Conservation (phyloP, 2,888 invertebrate genomes). For the Orthosia cruda region DNA sequence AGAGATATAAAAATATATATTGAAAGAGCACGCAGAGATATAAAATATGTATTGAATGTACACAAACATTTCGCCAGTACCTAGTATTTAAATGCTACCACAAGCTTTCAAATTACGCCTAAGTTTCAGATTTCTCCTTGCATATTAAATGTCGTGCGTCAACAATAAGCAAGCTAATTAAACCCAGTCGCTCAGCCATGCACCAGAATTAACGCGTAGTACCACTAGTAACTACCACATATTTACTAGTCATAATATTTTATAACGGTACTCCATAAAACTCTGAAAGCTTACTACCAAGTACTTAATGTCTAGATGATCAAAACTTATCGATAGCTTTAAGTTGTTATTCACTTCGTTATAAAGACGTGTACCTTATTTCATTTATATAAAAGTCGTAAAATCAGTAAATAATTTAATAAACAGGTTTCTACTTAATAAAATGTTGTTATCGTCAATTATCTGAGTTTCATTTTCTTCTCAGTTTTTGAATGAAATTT, state of each 20-base stretch:
- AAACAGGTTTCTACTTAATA: background rate
- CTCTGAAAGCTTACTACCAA: constrained; percentile 28
- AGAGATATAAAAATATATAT: no score
- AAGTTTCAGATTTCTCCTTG: constrained; percentile 17
- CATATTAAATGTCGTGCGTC: constrained; percentile 27
- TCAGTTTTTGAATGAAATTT: background rate
- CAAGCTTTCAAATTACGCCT: background rate
- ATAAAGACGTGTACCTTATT: background rate
- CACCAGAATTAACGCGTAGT: constrained; percentile 25
- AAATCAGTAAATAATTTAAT: background rate
- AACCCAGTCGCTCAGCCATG: background rate
- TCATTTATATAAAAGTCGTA: background rate
- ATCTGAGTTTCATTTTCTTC: background rate
- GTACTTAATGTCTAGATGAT: constrained; percentile 21
- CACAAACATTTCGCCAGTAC: no score
- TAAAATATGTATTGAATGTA: no score
- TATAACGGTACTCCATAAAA: constrained; percentile 45
- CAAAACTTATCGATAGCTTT: constrained; percentile 22
- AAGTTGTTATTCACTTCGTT: constrained; percentile 13
- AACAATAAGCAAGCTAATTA: constrained; percentile 33
- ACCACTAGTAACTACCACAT: constrained; percentile 2
- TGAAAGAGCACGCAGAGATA: no score
- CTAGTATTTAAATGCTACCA: background rate
- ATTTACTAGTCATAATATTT: constrained; percentile 40
- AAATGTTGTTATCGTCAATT: background rate